Conservation (phyloP, 1,140 invertebrate genomes). For the Diorhabda carinulata region DNA sequence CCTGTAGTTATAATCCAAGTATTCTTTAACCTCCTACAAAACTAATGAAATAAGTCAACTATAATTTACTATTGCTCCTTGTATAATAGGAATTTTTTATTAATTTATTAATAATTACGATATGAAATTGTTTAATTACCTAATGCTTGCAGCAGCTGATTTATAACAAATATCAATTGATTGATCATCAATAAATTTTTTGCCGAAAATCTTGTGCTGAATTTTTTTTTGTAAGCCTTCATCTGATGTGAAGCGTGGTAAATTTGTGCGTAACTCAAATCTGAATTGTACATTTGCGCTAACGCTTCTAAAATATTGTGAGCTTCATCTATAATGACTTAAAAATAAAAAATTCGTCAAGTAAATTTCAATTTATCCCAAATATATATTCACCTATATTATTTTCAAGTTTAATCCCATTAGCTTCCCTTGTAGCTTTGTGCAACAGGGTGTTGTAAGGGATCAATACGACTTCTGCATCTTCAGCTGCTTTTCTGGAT, state of each 20-base stretch:
- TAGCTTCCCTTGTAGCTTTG: slow-evolving; percentile 75
- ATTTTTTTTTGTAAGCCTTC: slow-evolving; percentile 75
- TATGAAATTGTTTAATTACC: slow-evolving; percentile 39
- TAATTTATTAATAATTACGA: neutral
- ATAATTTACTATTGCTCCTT: no score
- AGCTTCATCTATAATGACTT: slow-evolving; percentile 92
- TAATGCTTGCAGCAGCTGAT: slow-evolving; percentile 67
- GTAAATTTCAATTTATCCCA: neutral
- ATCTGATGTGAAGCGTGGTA: slow-evolving; percentile 68
- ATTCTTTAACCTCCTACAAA: neutral
- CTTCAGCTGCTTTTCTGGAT: slow-evolving; percentile 69
- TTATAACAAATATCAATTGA: slow-evolving; percentile 81
- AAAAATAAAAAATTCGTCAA: neutral
- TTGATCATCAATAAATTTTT: slow-evolving; percentile 80
- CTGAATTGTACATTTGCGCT: slow-evolving; percentile 76
- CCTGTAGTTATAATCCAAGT: neutral
- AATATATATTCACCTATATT: slow-evolving; percentile 57
- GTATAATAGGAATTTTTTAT: neutral
- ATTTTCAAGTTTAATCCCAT: slow-evolving; percentile 74
- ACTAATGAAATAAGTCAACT: neutral
- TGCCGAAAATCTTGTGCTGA: slow-evolving; percentile 70
- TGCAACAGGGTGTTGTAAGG: slow-evolving; percentile 89
- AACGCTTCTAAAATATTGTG: slow-evolving; percentile 94
- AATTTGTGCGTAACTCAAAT: slow-evolving; percentile 65
- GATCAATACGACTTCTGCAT: slow-evolving; percentile 77